phyloP scores from a whole-genome alignment of 1,140 invertebrate genomes.

The Parapsyche elsis region DNA sequence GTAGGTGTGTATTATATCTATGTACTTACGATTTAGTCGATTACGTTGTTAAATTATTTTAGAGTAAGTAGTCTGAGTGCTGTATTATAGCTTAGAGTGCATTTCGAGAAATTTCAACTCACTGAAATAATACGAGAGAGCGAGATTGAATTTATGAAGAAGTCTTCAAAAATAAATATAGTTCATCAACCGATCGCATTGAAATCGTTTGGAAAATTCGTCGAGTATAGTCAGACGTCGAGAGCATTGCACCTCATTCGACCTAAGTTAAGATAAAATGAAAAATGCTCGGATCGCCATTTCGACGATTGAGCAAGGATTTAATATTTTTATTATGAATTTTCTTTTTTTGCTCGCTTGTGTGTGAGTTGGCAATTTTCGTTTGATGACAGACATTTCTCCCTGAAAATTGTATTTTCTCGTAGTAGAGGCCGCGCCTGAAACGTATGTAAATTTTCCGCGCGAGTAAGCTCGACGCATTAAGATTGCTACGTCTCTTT shows the following conservation, averaged over 20 bases:
- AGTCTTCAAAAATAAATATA: background rate
- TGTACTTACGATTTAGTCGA: background rate
- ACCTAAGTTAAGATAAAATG: too few relatives aligned
- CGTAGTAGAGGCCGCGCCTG: background rate
- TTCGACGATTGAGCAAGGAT: background rate
- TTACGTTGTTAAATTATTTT: too few relatives aligned
- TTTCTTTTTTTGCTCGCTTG: background rate
- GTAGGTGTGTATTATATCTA: background rate
- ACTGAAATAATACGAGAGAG: too few relatives aligned
- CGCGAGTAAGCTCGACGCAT: background rate
- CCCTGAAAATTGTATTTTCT: conserved; percentile 15
- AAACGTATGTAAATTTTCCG: conserved; percentile 19
- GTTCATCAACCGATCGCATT: background rate
- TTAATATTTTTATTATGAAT: conserved; percentile 6
- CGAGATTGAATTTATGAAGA: too few relatives aligned
- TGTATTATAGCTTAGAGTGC: too few relatives aligned
- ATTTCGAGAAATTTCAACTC: too few relatives aligned
- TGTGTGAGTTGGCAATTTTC: conserved; percentile 13
- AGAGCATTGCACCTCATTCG: too few relatives aligned
- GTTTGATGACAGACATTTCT: conserved; percentile 20
- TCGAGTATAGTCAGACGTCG: too few relatives aligned
- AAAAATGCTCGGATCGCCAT: too few relatives aligned
- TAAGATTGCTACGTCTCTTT: conserved; percentile 2
- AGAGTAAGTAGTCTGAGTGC: too few relatives aligned
- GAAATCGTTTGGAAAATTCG: too few relatives aligned